These are phyloP conservation scores for Atractosteus spatula DNA, from an alignment of 2,113 vertebrate species.

Conservation along the genomic window DNA sequence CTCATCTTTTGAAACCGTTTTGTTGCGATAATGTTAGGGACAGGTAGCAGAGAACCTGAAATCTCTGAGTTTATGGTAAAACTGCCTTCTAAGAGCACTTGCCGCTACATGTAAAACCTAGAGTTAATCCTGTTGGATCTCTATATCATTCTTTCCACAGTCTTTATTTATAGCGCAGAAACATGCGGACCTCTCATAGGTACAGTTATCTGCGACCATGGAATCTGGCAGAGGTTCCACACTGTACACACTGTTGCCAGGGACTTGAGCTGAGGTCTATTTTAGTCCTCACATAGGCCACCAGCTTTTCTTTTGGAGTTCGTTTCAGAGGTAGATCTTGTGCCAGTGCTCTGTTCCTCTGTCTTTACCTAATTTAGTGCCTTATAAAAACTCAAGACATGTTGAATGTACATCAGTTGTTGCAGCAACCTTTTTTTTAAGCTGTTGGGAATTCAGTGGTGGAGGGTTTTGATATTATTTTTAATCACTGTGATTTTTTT, in stretches of 20 bases:
- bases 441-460: too few species aligned
- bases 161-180: not conserved
- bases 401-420: constrained; percentile 14
- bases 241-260: not conserved
- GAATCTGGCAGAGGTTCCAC: too few species aligned
- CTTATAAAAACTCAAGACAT: not conserved
- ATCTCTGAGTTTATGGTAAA: not conserved
- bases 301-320: not conserved
- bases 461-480: too few species aligned
- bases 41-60: too few species aligned
- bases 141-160: not conserved
- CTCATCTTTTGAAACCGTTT: too few species aligned
- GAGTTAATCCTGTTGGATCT: not conserved
- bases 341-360: not conserved
- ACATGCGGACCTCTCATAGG: not conserved
- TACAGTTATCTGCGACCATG: too few species aligned
- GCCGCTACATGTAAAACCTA: too few species aligned
- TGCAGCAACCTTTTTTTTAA: not conserved
- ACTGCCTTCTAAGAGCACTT: too few species aligned
- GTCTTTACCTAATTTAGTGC: constrained; percentile 13
- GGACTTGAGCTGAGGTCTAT: not conserved
- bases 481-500: too few species aligned
- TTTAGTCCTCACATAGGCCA: not conserved
- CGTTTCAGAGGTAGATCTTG: not conserved
- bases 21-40: too few species aligned